phyloP scores from a whole-genome alignment of 2,888 invertebrate species.

The Eilema sororculum region DNA sequence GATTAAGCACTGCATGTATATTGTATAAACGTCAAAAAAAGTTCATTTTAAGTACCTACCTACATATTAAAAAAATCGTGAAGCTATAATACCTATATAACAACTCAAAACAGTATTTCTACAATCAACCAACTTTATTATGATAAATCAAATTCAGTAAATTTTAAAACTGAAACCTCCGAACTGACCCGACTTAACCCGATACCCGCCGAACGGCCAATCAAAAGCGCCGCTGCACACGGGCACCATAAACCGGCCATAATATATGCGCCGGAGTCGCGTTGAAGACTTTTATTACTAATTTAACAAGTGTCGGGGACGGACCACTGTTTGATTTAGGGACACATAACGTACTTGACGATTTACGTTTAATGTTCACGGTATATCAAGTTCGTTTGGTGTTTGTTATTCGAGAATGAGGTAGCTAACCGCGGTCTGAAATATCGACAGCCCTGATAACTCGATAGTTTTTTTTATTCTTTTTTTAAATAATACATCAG shows the following conservation, averaged over 20 bases:
- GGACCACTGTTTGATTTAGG: slow-evolving; percentile 78
- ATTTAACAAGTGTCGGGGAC: slow-evolving; percentile 82
- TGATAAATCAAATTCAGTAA: not conserved
- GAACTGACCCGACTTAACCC: slow-evolving; percentile 44
- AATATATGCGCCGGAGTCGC: slow-evolving; percentile 78
- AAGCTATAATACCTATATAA: not conserved
- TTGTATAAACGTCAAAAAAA: no score
- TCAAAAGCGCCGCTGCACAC: slow-evolving; percentile 64
- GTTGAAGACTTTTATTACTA: slow-evolving; percentile 82
- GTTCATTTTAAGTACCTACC: no score
- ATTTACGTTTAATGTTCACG: slow-evolving; percentile 79
- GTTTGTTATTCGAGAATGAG: slow-evolving; percentile 69
- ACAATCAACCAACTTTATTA: not conserved
- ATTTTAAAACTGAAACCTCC: slow-evolving; percentile 37
- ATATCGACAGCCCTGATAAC: not conserved
- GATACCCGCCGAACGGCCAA: slow-evolving; percentile 54
- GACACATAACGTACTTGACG: slow-evolving; percentile 77
- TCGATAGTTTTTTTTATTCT: not conserved
- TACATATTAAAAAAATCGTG: not conserved
- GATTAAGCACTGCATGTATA: no score
- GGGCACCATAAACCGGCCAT: slow-evolving; percentile 71
- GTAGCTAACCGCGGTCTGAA: slow-evolving; percentile 14
- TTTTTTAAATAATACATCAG: no score
- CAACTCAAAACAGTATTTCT: not conserved
- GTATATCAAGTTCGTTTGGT: slow-evolving; percentile 75